Conservation (phyloP, 2,888 invertebrate species). For the Steinernema hermaphroditum region DNA sequence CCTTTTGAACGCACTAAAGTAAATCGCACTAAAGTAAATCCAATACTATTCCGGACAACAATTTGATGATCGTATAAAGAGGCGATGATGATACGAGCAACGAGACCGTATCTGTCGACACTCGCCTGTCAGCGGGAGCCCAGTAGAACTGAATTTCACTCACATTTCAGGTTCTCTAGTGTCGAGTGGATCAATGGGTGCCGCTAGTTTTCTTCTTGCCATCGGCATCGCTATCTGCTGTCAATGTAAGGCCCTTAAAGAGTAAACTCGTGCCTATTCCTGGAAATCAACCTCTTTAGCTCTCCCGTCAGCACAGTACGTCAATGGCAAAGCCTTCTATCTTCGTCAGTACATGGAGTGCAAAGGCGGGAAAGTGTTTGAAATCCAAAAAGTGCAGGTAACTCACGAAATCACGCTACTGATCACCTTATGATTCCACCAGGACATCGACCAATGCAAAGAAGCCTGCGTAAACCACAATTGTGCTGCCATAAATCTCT, state of each 20-base stretch:
- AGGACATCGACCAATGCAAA: slow-evolving; percentile 65
- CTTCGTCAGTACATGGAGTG: slow-evolving; percentile 61
- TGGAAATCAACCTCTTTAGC: too few relatives aligned
- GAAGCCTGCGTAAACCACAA: slow-evolving; percentile 63
- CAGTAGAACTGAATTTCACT: neutral
- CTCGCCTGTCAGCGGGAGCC: slow-evolving; percentile 10
- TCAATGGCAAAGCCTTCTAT: slow-evolving; percentile 57
- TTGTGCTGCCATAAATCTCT: slow-evolving; percentile 63
- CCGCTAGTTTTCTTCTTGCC: slow-evolving; percentile 23
- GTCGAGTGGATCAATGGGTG: slow-evolving; percentile 21
- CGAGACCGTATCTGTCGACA: slow-evolving; percentile 1
- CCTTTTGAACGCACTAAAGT: neutral
- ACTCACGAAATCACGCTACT: neutral
- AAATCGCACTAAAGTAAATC: too few relatives aligned
- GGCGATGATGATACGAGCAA: neutral
- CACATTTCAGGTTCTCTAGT: slow-evolving; percentile 1
- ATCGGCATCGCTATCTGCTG: slow-evolving; percentile 25
- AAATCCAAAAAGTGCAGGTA: slow-evolving; percentile 58
- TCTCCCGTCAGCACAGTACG: slow-evolving; percentile 55
- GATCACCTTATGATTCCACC: neutral
- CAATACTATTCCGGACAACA: neutral
- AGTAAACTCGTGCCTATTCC: too few relatives aligned
- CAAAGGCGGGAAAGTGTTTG: slow-evolving; percentile 61
- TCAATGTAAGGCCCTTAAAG: too few relatives aligned
- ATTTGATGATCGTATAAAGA: slow-evolving; percentile 18